Conservation (phyloP, 1,140 invertebrate species). For the Zaprionus gabonicus region DNA sequence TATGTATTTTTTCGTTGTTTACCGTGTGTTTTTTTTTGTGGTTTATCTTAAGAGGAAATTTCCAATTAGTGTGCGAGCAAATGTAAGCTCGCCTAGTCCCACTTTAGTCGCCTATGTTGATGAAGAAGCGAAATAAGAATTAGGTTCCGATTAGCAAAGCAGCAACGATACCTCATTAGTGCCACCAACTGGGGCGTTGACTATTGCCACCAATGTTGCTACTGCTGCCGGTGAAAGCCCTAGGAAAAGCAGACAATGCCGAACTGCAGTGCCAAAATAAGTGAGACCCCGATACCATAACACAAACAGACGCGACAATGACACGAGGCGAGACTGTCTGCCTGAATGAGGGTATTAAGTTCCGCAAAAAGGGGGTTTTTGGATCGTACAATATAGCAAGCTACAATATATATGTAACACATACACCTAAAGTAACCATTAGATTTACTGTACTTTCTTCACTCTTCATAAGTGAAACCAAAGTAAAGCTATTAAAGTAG, state of each 20-base stretch:
- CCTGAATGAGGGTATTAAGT: constrained; percentile 3
- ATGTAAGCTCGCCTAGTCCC: background rate
- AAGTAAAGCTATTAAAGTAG: too few species aligned
- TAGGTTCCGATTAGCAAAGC: constrained; percentile 5
- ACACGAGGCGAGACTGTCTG: background rate
- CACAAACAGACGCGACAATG: background rate
- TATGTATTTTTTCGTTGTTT: background rate
- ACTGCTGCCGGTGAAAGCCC: background rate
- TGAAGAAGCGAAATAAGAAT: background rate
- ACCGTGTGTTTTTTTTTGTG: background rate
- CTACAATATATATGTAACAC: background rate
- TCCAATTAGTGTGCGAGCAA: background rate
- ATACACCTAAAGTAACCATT: background rate
- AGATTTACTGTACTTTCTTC: constrained; percentile 2
- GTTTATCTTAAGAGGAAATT: background rate
- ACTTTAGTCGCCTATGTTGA: background rate
- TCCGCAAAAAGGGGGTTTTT: constrained; percentile 2
- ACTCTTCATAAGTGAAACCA: background rate
- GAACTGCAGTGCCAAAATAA: constrained; percentile 10
- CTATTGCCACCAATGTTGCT: background rate
- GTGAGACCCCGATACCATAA: background rate
- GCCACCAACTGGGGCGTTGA: background rate
- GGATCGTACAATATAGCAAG: background rate
- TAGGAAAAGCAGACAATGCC: constrained; percentile 8
- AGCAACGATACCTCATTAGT: background rate